Percentiles rank a stretch among this genome's conserved stretches.
These are phyloP conservation scores for Hoplodrina blanda DNA, from an alignment of 2,888 invertebrate genomes.

Conservation along the genomic window DNA sequence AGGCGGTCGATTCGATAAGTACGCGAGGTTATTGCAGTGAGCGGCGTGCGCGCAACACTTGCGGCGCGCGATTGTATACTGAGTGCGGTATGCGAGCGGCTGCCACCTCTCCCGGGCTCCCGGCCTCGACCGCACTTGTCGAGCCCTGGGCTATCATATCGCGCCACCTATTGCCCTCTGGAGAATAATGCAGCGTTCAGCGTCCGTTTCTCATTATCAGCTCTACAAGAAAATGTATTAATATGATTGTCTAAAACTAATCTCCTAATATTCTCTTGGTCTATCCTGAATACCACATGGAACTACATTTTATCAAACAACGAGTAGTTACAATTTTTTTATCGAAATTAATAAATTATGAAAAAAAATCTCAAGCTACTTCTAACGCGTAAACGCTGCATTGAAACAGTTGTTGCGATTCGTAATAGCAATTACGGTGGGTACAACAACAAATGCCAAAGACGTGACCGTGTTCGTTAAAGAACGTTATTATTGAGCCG, in stretches of 20 bases:
- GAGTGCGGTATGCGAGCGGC: slow-evolving; percentile 81
- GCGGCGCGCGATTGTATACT: slow-evolving; percentile 87
- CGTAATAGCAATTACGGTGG: slow-evolving; percentile 42
- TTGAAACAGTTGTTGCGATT: slow-evolving; percentile 43
- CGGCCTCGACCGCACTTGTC: slow-evolving; percentile 84
- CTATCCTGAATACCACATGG: background rate
- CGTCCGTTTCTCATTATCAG: slow-evolving; percentile 81
- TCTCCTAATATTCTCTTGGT: background rate
- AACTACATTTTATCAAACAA: background rate
- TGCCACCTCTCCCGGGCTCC: slow-evolving; percentile 85
- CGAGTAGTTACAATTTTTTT: background rate
- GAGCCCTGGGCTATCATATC: slow-evolving; percentile 84
- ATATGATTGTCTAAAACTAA: slow-evolving; percentile 53
- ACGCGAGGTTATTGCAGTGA: slow-evolving; percentile 77
- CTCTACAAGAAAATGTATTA: slow-evolving; percentile 67
- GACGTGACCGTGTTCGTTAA: slow-evolving; percentile 64
- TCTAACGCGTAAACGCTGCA: slow-evolving; percentile 23
- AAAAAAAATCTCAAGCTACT: slow-evolving; percentile 11
- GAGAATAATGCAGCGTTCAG: slow-evolving; percentile 84
- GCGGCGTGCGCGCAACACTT: slow-evolving; percentile 87
- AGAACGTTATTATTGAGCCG: slow-evolving; percentile 40
- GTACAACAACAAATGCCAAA: slow-evolving; percentile 65
- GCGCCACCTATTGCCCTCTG: slow-evolving; percentile 84
- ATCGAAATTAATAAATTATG: background rate
- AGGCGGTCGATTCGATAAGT: slow-evolving; percentile 75